phyloP scores from a whole-genome alignment of 2,113 vertebrate species.

The Suricata suricatta region DNA sequence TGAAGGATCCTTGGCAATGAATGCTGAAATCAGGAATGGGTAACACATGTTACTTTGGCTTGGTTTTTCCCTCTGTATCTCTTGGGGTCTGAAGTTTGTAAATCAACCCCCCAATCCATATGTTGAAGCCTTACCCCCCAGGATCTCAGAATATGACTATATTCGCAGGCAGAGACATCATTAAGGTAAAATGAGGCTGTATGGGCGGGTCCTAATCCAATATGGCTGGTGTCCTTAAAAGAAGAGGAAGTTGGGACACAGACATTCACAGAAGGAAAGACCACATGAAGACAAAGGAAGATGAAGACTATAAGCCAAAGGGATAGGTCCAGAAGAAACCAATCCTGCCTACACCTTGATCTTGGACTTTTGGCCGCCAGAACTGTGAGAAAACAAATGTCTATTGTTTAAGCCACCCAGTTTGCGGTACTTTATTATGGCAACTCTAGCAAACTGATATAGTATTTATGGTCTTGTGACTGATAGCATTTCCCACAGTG shows the following conservation, averaged over 20 bases:
- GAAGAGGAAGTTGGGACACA: neutral
- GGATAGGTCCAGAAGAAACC: neutral
- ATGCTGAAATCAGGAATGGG: neutral
- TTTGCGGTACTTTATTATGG: neutral
- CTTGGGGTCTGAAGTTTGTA: neutral
- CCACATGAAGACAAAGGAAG: neutral
- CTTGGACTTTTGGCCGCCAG: neutral
- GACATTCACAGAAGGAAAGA: neutral
- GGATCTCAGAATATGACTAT: neutral
- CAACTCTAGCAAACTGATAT: neutral
- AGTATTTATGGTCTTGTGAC: neutral
- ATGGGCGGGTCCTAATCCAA: neutral
- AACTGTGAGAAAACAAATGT: neutral
- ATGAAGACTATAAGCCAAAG: neutral
- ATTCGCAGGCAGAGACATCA: neutral
- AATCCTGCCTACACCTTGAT: neutral
- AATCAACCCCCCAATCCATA: fast-evolving
- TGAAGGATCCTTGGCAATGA: neutral
- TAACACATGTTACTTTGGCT: neutral
- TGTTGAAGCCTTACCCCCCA: neutral
- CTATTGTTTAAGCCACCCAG: neutral
- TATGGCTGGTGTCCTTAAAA: neutral
- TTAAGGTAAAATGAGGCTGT: neutral
- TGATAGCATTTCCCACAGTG: neutral
- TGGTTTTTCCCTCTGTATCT: neutral